These are phyloP conservation scores for Polydesmus complanatus DNA, from an alignment of 2,888 invertebrate genomes.

Conservation along the genomic window DNA sequence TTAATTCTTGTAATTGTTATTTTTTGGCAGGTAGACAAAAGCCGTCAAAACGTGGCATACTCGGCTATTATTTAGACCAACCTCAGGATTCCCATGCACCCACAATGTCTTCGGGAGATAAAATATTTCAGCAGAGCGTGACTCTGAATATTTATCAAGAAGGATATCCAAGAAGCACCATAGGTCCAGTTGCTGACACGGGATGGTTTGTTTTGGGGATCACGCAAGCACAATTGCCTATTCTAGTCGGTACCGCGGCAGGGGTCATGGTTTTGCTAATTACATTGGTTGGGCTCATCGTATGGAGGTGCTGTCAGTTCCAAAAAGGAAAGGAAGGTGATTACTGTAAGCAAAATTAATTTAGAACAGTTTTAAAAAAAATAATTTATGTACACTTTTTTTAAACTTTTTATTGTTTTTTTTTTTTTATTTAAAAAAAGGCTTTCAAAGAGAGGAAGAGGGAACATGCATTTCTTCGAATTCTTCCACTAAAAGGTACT, in stretches of 20 bases:
- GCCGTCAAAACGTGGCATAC: too few species aligned
- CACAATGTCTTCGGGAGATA: too few species aligned
- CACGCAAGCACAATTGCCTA: slow-evolving; percentile 18
- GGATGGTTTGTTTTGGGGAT: slow-evolving; percentile 19
- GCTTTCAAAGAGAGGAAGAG: background rate
- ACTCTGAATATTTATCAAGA: too few species aligned
- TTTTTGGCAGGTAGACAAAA: too few species aligned
- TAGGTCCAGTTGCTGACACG: slow-evolving; percentile 14
- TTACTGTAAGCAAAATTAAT: slow-evolving; percentile 16
- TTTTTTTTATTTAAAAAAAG: too few species aligned
- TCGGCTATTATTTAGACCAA: too few species aligned
- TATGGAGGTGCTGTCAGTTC: slow-evolving; percentile 18
- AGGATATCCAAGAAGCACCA: slow-evolving; percentile 8
- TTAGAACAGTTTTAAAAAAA: background rate
- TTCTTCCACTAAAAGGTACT: slow-evolving; percentile 5
- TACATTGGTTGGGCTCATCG: slow-evolving; percentile 16
- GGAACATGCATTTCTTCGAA: background rate
- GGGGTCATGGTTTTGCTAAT: slow-evolving; percentile 17
- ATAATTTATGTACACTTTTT: background rate
- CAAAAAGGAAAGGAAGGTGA: slow-evolving; percentile 10
- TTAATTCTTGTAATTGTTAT: too few species aligned
- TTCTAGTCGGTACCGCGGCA: slow-evolving; percentile 17
- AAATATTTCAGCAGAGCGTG: too few species aligned
- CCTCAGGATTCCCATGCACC: too few species aligned
- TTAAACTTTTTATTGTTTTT: background rate